These are phyloP conservation scores for Petrolisthes cinctipes DNA, from an alignment of 2,888 invertebrate species.

Conservation along the genomic window DNA sequence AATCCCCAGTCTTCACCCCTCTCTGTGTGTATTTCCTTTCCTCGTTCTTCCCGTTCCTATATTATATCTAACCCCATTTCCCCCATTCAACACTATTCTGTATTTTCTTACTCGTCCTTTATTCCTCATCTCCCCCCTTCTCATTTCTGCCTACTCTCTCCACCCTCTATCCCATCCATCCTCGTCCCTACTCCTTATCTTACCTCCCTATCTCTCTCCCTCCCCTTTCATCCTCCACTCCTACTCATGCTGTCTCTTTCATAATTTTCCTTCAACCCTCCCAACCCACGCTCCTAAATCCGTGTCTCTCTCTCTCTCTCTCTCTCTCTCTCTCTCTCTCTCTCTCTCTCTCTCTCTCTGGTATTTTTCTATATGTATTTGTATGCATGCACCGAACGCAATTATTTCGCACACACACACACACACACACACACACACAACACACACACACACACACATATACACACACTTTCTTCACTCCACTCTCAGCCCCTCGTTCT, in stretches of 20 bases:
- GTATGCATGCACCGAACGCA: no score
- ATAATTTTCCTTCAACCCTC: not conserved
- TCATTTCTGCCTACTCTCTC: not conserved
- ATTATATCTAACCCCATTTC: not conserved
- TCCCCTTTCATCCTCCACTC: not conserved
- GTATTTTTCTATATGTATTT: no score
- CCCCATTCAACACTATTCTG: not conserved
- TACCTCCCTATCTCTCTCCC: not conserved
- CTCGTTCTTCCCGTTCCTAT: not conserved
- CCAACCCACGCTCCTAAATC: no score
- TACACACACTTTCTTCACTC: no score
- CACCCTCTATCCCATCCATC: not conserved
- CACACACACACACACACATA: no score
- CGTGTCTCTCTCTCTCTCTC: not conserved
- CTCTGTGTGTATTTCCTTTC: not conserved
- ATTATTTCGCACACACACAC: no score
- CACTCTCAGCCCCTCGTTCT: no score
- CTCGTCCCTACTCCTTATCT: not conserved
- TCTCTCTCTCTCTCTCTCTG: no score
- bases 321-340: not conserved
- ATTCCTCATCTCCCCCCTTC: not conserved
- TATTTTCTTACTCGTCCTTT: not conserved
- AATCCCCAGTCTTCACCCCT: not conserved
- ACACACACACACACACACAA: no score
- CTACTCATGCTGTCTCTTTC: not conserved